Conservation (phyloP, 1,140 invertebrate species). For the Ganaspis sp. region DNA sequence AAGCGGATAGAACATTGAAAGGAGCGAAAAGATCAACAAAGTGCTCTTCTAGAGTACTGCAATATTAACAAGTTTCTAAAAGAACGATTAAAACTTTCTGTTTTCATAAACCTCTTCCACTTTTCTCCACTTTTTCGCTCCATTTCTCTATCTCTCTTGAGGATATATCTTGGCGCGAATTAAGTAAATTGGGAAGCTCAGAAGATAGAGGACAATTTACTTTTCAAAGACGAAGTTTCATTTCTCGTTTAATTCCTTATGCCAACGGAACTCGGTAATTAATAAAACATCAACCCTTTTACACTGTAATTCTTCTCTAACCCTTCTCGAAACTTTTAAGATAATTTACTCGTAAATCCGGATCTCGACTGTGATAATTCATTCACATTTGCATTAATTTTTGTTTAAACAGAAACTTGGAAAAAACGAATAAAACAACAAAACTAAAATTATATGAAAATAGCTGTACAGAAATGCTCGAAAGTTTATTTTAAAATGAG, state of each 20-base stretch:
- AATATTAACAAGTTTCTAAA: background rate
- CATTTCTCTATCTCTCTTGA: background rate
- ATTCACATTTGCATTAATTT: background rate
- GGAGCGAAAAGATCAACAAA: background rate
- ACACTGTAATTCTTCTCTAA: background rate
- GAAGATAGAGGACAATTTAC: background rate
- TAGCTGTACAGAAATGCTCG: background rate
- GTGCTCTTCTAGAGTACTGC: background rate
- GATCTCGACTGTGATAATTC: background rate
- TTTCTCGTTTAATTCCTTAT: background rate
- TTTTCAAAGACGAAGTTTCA: background rate
- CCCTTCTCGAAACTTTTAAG: background rate
- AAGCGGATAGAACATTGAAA: background rate
- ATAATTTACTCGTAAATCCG: background rate
- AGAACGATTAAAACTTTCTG: constrained; percentile 6
- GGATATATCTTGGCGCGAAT: background rate
- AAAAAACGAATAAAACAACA: too few relatives aligned
- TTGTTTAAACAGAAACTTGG: too few relatives aligned
- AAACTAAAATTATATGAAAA: too few relatives aligned
- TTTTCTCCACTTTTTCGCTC: background rate
- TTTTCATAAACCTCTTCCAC: background rate
- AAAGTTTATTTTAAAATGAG: background rate
- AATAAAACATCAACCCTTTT: background rate
- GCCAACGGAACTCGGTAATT: background rate
- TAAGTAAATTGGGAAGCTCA: constrained; percentile 1